A percentile compares a stretch with the other conserved stretches of the same genome.
Conservation (phyloP, 1,140 invertebrate genomes). For the Ruditapes philippinarum region DNA sequence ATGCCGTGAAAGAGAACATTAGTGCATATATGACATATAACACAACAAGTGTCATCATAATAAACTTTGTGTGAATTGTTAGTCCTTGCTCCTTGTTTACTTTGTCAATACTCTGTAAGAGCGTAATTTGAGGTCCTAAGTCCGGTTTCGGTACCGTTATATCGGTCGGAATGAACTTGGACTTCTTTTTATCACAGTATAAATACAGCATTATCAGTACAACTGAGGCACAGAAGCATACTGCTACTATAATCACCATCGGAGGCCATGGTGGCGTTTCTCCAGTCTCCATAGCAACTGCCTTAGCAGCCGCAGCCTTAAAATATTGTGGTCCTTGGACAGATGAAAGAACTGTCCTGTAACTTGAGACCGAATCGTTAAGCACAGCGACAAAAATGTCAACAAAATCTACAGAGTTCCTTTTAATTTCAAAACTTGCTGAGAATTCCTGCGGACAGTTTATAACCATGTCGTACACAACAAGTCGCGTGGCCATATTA, state of each 20-base stretch:
- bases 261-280: constrained; percentile 75
- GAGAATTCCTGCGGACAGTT: constrained; percentile 77
- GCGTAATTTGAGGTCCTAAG: constrained; percentile 53
- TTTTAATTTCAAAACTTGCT: constrained; percentile 70
- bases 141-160: constrained; percentile 56
- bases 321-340: constrained; percentile 65
- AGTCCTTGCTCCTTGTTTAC: constrained; percentile 57
- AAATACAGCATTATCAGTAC: constrained; percentile 64
- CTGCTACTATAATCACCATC: constrained; percentile 68
- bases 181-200: constrained; percentile 37
- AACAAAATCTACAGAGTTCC: constrained; percentile 34
- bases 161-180: constrained; percentile 16
- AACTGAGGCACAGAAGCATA: constrained; percentile 65
- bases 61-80: constrained; percentile 54
- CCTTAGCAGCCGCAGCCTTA: background rate
- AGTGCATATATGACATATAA: constrained; percentile 80
- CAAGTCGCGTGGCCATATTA: constrained; percentile 73
- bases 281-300: background rate
- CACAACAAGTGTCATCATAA: constrained; percentile 70
- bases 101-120: constrained; percentile 64
- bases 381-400: constrained; percentile 76
- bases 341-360: constrained; percentile 76
- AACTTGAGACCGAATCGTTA: constrained; percentile 77
- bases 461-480: constrained; percentile 77
- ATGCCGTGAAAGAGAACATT: constrained; percentile 79